phyloP scores from a whole-genome alignment of 2,113 vertebrate genomes.

The Microcebus griseorufus region DNA sequence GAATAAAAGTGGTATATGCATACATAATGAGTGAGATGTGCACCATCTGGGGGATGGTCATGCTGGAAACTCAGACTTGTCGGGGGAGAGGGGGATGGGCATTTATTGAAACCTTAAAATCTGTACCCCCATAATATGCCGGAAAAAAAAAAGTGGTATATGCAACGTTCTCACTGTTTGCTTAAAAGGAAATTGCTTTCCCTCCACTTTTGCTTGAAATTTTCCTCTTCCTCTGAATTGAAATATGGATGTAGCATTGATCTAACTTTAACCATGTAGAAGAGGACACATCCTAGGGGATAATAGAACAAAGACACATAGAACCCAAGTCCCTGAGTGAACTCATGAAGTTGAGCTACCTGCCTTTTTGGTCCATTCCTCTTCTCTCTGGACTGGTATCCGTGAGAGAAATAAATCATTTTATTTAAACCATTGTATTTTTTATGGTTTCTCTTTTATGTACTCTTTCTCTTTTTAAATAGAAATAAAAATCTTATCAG shows the following conservation, averaged over 20 bases:
- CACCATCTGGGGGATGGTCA: too few species aligned
- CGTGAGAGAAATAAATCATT: not conserved
- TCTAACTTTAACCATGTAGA: not conserved
- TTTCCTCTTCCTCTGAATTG: not conserved
- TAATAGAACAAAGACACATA: not conserved
- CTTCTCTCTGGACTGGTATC: not conserved
- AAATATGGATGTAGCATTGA: not conserved
- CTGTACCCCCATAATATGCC: too few species aligned
- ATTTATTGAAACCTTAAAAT: too few species aligned
- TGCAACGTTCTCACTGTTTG: not conserved
- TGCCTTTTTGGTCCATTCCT: not conserved
- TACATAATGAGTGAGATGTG: too few species aligned
- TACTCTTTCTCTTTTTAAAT: not conserved
- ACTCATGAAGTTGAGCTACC: not conserved
- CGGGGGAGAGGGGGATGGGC: too few species aligned
- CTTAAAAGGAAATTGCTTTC: not conserved
- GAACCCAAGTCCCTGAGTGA: not conserved
- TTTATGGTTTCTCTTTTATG: not conserved
- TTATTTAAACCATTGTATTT: slow-evolving; percentile 9
- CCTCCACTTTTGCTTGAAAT: not conserved
- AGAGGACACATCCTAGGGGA: not conserved
- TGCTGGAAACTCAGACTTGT: too few species aligned
- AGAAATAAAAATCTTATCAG: not conserved
- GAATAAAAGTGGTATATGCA: not conserved
- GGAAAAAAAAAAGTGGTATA: not conserved